Conservation (phyloP, 2,797 vertebrate species). For the Chlorospingus flavigularis region DNA sequence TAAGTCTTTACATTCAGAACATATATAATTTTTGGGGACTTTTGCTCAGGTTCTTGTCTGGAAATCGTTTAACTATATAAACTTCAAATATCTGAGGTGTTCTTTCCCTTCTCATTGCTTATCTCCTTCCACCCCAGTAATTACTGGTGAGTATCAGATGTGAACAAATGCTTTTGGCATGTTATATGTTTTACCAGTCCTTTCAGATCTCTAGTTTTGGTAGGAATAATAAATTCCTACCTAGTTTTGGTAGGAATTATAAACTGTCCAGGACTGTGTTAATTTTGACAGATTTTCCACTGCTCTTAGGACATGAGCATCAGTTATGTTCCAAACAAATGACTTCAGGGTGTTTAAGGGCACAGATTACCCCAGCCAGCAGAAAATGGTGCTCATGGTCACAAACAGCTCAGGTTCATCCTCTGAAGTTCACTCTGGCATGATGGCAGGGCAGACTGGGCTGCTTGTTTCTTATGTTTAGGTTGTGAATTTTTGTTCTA, state of each 20-base stretch:
- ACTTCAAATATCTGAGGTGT: not conserved
- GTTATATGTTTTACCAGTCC: not conserved
- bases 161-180: not conserved
- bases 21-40: not conserved
- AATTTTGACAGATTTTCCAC: not conserved
- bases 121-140: not conserved
- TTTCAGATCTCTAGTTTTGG: not conserved
- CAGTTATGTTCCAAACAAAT: not conserved
- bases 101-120: not conserved
- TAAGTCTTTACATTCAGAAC: not conserved
- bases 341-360: not conserved
- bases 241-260: not conserved
- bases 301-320: not conserved
- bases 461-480: not conserved
- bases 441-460: not conserved
- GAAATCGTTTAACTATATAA: not conserved
- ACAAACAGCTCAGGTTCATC: not conserved
- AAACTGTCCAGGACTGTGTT: not conserved
- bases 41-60: not conserved
- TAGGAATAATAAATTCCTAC: not conserved
- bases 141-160: not conserved
- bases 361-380: not conserved
- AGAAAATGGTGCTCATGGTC: not conserved
- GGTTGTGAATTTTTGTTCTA: not conserved
- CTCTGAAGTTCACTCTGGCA: not conserved